Percentiles rank a stretch among this genome's conserved stretches.
Evolutionary conservation across 2,888 invertebrate species (phyloP).

Genomic region (Eutolmus rufibarbis): DNA sequence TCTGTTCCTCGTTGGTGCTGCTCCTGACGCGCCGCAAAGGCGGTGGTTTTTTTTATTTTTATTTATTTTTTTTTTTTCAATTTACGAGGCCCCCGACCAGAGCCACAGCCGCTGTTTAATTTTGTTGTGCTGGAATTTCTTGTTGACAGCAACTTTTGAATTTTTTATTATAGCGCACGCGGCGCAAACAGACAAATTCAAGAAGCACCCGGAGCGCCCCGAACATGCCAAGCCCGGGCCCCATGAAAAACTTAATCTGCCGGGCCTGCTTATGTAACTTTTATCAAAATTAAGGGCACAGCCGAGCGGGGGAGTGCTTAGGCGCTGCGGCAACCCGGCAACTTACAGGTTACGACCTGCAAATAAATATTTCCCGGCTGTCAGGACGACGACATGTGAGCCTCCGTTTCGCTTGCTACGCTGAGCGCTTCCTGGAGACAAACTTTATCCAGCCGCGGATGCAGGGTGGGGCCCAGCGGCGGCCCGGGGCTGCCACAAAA

Average conservation of each 20-base stretch:
- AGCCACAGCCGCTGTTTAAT: not conserved
- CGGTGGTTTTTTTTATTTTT: not conserved
- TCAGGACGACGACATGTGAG: not conserved
- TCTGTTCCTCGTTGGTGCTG: not conserved
- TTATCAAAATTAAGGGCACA: not conserved
- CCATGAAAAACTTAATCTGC: not conserved
- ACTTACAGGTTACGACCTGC: not conserved
- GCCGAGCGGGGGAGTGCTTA: not conserved
- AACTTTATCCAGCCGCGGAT: not conserved
- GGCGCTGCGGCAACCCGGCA: not conserved
- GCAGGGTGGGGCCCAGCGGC: not conserved
- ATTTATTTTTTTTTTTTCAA: not conserved
- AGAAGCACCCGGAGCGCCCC: not conserved
- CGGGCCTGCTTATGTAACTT: not conserved
- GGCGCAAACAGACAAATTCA: not conserved
- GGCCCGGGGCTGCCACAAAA: not conserved
- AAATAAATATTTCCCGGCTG: not conserved
- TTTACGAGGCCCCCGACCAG: not conserved
- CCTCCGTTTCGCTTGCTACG: not conserved
- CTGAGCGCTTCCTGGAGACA: not conserved
- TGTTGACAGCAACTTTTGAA: slow-evolving; percentile 26
- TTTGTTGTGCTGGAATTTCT: slow-evolving; percentile 10
- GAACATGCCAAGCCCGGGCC: not conserved
- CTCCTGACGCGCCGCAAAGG: not conserved
- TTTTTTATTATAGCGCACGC: not conserved